Base-by-base conservation (phyloP, 2,113 vertebrate species). In the Mellivora capensis region DNA sequence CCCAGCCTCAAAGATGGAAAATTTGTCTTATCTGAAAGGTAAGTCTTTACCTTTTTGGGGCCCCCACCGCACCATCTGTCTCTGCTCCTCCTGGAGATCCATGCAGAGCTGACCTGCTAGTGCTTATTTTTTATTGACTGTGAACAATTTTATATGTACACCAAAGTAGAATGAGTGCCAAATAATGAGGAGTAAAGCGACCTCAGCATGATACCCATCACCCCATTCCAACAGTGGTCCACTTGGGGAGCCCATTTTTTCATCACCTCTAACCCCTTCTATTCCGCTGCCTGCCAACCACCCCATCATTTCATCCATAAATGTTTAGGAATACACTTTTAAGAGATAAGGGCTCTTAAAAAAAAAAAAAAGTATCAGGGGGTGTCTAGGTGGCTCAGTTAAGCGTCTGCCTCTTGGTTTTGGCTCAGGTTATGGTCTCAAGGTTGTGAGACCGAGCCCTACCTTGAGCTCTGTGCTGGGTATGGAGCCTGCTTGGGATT, bases 21-120 rank as follows among this genome's bases (percentile, higher is more conserved):
- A 2, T 98, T 98, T 39, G 5, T 97, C 74, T 97, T 98, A 90
- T 96, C 92, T 2, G 98, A 98, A 98, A 96, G 97, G 98, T 96
- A 93, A 71, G 23, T 44, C 59, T n/a, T 85, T 39, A 25, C 42
- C 52, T 54, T 54, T 54, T 54, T 0, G 10, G 77, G 13, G 8
- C 1, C 42, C 42, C 10, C 1, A 27, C 76, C 29, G 9, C 0
- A 0, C 31, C 21, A 3, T 31, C 21, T 15, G 14, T 7, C 39
- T 57, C 57, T 82, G 27, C 29, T 64, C 6, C 25, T 91, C 49
- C 85, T 21, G 29, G 67, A 83, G 52, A 62, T 25, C 29, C 57
- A 27, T 2, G 49, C 67, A 5, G 2, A 25, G 61, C 21, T 7
- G 1, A 29, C 15, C 27, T 18, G 4, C 23, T 31, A 20, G 47